A percentile compares a stretch with the other conserved stretches of the same genome.
Conservation (phyloP, 2,888 invertebrate species). For the Noctua comes region DNA sequence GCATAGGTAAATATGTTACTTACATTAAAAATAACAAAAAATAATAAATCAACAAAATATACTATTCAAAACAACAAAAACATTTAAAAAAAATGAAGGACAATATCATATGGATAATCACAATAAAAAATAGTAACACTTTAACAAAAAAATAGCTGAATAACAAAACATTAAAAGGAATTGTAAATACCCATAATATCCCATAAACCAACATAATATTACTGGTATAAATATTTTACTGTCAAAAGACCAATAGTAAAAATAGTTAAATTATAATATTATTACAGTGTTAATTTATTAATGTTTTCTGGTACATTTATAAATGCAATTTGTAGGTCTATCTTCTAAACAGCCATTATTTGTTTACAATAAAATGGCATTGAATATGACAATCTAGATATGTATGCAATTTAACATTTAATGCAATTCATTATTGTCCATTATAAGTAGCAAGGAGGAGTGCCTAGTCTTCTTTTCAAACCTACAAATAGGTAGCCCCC, state of each 20-base stretch:
- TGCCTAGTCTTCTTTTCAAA: not conserved
- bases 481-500: not conserved
- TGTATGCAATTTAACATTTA: slow-evolving; percentile 9
- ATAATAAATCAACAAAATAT: slow-evolving; percentile 2
- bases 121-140: not conserved
- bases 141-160: not conserved
- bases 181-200: not conserved
- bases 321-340: slow-evolving; percentile 35
- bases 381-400: slow-evolving; percentile 24
- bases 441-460: not conserved
- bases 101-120: too few relatives aligned
- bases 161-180: not conserved
- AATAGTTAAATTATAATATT: not conserved
- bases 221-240: slow-evolving; percentile 4
- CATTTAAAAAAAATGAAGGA: too few relatives aligned
- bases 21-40: not conserved
- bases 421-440: slow-evolving; percentile 6
- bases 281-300: slow-evolving; percentile 20
- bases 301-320: slow-evolving; percentile 12
- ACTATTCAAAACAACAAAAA: slow-evolving; percentile 11
- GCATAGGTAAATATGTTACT: not conserved
- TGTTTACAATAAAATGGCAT: slow-evolving; percentile 17
- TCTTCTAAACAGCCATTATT: slow-evolving; percentile 2
- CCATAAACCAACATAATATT: not conserved
- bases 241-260: slow-evolving; percentile 22